Evolutionary conservation across 2,888 invertebrate genomes (phyloP).

Genomic region (Tuta absoluta): DNA sequence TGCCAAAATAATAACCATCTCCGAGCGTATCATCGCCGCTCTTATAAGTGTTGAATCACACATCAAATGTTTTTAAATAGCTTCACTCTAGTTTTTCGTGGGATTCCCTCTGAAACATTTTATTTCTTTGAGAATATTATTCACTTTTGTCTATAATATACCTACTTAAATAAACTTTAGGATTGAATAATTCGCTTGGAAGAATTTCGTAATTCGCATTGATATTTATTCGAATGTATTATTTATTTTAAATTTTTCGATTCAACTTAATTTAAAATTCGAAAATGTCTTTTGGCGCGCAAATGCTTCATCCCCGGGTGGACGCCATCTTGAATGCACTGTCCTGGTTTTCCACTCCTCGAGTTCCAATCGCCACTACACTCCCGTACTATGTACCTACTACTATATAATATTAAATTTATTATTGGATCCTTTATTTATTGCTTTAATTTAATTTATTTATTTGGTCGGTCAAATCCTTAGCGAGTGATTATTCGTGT

Average conservation of each 20-base stretch:
- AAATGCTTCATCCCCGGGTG: constrained; percentile 52
- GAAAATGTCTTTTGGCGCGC: constrained; percentile 72
- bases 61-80: too few species aligned
- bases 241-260: constrained; percentile 34
- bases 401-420: constrained; percentile 48
- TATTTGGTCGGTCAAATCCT: constrained; percentile 71
- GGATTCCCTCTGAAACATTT: too few species aligned
- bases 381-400: constrained; percentile 48
- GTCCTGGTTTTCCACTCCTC: constrained; percentile 4
- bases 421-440: constrained; percentile 64
- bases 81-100: too few species aligned
- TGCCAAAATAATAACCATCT: too few species aligned
- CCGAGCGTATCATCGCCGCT: too few species aligned
- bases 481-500: constrained; percentile 70
- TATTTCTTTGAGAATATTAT: too few species aligned
- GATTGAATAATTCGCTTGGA: constrained; percentile 20
- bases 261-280: constrained; percentile 41
- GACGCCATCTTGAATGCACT: constrained; percentile 22
- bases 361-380: constrained; percentile 19
- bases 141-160: too few species aligned
- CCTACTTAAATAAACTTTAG: constrained; percentile 8
- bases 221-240: constrained; percentile 22
- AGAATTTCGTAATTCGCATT: constrained; percentile 25
- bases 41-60: too few species aligned
- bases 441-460: constrained; percentile 56